phyloP scores from a whole-genome alignment of 2,888 invertebrate genomes.

The Ceraclea dissimilis region DNA sequence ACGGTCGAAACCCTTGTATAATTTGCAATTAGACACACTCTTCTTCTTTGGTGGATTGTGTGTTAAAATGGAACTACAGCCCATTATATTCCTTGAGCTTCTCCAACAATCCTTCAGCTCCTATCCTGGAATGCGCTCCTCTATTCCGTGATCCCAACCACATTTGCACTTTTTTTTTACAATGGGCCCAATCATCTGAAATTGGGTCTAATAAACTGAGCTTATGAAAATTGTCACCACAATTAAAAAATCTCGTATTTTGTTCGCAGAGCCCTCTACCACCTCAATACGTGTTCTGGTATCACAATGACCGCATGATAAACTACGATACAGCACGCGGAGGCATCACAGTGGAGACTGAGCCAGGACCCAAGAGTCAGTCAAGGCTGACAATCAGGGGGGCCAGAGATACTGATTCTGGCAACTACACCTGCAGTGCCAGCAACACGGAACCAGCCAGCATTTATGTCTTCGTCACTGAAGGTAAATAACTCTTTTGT shows the following conservation, averaged over 20 bases:
- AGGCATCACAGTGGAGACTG: slow-evolving; percentile 68
- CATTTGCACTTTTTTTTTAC: too few species aligned
- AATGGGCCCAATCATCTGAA: too few species aligned
- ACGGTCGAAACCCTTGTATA: too few species aligned
- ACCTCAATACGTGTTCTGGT: slow-evolving; percentile 93
- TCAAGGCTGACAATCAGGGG: slow-evolving; percentile 76
- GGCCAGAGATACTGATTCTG: slow-evolving; percentile 78
- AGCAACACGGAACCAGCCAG: slow-evolving; percentile 85
- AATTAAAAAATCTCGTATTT: background rate
- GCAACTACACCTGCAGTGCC: slow-evolving; percentile 87
- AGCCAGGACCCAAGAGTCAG: slow-evolving; percentile 77
- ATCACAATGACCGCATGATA: slow-evolving; percentile 89
- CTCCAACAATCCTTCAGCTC: too few species aligned
- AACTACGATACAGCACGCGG: slow-evolving; percentile 83
- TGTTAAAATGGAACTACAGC: too few species aligned
- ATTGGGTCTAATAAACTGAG: too few species aligned
- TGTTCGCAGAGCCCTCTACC: slow-evolving; percentile 82
- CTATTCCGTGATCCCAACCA: too few species aligned
- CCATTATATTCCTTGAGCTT: too few species aligned
- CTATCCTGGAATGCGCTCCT: too few species aligned
- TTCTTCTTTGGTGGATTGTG: too few species aligned
- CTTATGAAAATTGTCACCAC: background rate
- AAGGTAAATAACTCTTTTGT: slow-evolving; percentile 50
- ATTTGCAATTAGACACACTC: too few species aligned
- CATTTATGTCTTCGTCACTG: slow-evolving; percentile 83